phyloP scores from a whole-genome alignment of 2,797 vertebrate species.

The Squalus acanthias region DNA sequence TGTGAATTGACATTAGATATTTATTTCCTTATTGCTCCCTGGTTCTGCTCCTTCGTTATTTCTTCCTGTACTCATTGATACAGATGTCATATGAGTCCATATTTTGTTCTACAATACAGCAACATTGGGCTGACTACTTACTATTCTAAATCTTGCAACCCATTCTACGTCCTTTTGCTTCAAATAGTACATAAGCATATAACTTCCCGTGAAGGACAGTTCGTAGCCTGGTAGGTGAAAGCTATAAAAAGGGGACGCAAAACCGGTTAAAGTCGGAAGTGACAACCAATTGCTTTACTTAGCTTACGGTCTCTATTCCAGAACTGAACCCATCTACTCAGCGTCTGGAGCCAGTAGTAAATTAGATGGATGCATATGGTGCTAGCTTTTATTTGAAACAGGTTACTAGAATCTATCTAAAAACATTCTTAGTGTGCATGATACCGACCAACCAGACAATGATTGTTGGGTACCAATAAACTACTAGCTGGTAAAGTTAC shows the following conservation, averaged over 20 bases:
- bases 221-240: background rate
- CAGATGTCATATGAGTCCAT: background rate
- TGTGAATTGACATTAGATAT: background rate
- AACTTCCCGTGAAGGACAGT: background rate
- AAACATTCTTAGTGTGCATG: background rate
- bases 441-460: background rate
- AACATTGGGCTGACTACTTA: background rate
- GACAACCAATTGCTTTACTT: background rate
- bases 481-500: background rate
- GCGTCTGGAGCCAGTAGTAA: background rate
- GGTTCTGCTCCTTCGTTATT: background rate
- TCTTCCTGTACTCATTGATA: background rate
- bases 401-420: background rate
- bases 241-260: background rate
- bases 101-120: background rate
- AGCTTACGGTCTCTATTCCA: background rate
- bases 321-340: background rate
- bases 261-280: background rate
- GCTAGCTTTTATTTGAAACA: background rate
- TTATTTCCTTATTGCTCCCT: background rate
- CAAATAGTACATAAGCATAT: background rate
- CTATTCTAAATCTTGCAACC: background rate
- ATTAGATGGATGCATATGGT: background rate
- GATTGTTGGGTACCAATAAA: background rate
- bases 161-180: background rate